Conservation (phyloP, 2,888 invertebrate species). For the Rhamphomyia laevipes region DNA sequence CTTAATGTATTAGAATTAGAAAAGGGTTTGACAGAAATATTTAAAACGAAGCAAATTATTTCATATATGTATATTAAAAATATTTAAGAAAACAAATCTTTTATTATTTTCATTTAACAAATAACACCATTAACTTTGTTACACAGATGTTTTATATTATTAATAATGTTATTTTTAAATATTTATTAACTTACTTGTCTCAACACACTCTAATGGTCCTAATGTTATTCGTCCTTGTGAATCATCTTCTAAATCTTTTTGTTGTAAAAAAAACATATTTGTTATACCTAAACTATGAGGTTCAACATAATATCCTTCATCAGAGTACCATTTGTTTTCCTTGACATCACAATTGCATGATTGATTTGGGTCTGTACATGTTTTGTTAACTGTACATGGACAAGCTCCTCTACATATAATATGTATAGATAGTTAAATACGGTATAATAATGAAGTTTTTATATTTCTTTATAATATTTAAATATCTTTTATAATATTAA, state of each 20-base stretch:
- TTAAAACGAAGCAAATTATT: background rate
- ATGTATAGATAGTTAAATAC: slow-evolving; percentile 1
- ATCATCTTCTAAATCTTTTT: slow-evolving; percentile 67
- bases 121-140: background rate
- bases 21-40: too few species aligned
- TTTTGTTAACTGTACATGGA: slow-evolving; percentile 64
- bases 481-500: too few species aligned
- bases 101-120: background rate
- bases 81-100: background rate
- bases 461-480: too few species aligned
- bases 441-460: too few species aligned
- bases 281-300: slow-evolving; percentile 78
- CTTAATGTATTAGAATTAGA: too few species aligned
- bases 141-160: too few species aligned
- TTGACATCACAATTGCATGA: slow-evolving; percentile 87
- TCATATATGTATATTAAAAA: background rate
- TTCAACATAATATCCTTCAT: slow-evolving; percentile 73
- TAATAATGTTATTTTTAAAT: background rate
- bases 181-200: slow-evolving; percentile 62
- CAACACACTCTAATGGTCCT: slow-evolving; percentile 86
- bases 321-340: slow-evolving; percentile 77
- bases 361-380: slow-evolving; percentile 68
- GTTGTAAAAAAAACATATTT: slow-evolving; percentile 82
- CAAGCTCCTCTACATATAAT: slow-evolving; percentile 51
- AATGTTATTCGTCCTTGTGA: slow-evolving; percentile 79